Evolutionary conservation across 2,113 vertebrate species (phyloP).

Genomic region (Syngnathus scovelli): DNA sequence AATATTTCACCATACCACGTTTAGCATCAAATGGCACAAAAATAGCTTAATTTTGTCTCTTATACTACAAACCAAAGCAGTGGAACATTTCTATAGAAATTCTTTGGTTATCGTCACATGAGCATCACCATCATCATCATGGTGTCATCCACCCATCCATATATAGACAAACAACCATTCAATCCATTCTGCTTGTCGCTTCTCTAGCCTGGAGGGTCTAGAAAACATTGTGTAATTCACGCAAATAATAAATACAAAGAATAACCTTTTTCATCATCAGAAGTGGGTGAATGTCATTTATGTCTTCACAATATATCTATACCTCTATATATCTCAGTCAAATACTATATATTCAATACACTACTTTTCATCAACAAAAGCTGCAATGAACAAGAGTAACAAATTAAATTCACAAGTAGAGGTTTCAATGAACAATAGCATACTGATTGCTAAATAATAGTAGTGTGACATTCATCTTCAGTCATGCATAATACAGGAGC

Average conservation of each 20-base stretch:
- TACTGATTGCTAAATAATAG: too few species aligned
- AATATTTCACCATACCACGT: background rate
- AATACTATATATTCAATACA: background rate
- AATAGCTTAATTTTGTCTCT: background rate
- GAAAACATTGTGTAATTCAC: too few species aligned
- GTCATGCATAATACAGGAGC: background rate
- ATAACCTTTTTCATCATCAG: too few species aligned
- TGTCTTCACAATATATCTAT: too few species aligned
- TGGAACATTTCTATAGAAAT: background rate
- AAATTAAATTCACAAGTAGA: too few species aligned
- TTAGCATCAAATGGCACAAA: background rate
- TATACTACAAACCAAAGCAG: background rate
- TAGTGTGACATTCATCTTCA: constrained; percentile 8
- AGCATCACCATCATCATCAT: too few species aligned
- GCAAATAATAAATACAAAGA: too few species aligned
- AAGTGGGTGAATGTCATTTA: background rate
- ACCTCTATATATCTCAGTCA: background rate
- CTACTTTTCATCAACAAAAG: background rate
- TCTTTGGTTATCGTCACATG: too few species aligned
- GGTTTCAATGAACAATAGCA: background rate
- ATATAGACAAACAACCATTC: background rate
- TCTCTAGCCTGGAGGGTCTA: too few species aligned
- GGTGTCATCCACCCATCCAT: too few species aligned
- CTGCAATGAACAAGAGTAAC: background rate
- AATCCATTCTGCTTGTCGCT: too few species aligned